Base-by-base conservation (phyloP, 2,888 invertebrate species). In the Amblyjoppa fuscipennis region DNA sequence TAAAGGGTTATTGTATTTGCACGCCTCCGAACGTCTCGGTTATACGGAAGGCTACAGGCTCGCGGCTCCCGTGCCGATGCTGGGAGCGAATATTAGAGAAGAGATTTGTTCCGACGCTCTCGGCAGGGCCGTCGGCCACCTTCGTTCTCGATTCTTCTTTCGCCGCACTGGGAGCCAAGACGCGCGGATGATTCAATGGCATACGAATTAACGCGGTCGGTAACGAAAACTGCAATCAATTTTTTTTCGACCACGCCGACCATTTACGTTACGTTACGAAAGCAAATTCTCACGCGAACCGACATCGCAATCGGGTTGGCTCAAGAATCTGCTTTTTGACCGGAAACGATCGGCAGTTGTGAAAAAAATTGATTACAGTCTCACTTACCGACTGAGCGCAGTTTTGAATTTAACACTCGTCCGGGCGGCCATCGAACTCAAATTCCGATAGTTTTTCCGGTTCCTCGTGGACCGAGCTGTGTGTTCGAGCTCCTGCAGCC, bases 1-100 rank as follows among this genome's bases (percentile, higher is more conserved):
- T 93, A 94, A 94, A 93, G 94, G 94, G 94, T 94, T 94, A 94
- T 93, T 94, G 92, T 94, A 93, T 94, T 94, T 94, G 91, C 93
- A 87, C 92, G 92, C 92, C 93, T 87, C 41, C 88, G 81, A 87
- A 88, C 88, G 76, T 59, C 83, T 87, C 81, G 83, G 86, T 87
- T 86, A 89, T 87, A 81, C 77, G 61, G 51, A 78, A 64, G 53
- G 49, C 45, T 25, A 7, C 9, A 81, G 81, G 76, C 56, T 56
- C 25, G 56, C 56, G 82, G 66, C 83, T 85, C 74, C 76, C 45
- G 31, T 74, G 75, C 71, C 25, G 80, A 77, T 45, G 80, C 75
- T 71, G 66, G 56, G 79, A 82, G 82, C 66, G 59, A 68, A 76
- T 61, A 66, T 66, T 64, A 71, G 82, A 20, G 41, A 75, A 79